A percentile compares a stretch with the other conserved stretches of the same genome.
phyloP scores from a whole-genome alignment of 2,888 invertebrate species.

The Nemotelus pantherinus region DNA sequence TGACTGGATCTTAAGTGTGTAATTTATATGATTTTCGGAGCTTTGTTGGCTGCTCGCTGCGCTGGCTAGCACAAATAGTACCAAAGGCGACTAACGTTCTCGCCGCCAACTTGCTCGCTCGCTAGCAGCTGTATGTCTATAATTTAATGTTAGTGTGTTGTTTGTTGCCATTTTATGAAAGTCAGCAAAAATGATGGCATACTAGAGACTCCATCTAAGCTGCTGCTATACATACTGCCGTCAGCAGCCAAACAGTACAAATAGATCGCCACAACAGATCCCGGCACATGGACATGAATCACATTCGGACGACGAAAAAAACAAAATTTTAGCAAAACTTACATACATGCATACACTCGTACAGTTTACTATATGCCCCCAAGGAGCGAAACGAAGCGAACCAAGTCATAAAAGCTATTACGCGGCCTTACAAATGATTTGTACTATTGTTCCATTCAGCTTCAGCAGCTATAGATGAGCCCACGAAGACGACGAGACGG shows the following conservation, averaged over 20 bases:
- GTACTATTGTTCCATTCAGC: slow-evolving; percentile 10
- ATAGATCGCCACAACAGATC: neutral
- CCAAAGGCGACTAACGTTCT: neutral
- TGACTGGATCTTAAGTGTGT: slow-evolving; percentile 2
- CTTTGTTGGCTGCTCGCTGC: too few relatives aligned
- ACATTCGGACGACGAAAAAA: slow-evolving; percentile 10
- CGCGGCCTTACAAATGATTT: slow-evolving; percentile 20
- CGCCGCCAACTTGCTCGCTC: neutral
- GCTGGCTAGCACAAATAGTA: neutral
- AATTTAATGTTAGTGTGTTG: slow-evolving; percentile 10
- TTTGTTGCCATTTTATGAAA: slow-evolving; percentile 10
- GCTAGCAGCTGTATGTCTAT: slow-evolving; percentile 11
- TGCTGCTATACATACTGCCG: too few relatives aligned
- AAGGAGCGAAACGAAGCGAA: slow-evolving; percentile 4
- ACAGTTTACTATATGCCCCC: neutral
- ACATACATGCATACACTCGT: neutral
- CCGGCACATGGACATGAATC: neutral
- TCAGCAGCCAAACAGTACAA: neutral
- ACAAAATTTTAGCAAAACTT: neutral
- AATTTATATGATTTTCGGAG: neutral
- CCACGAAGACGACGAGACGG: neutral
- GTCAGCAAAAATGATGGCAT: slow-evolving; percentile 8
- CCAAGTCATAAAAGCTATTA: slow-evolving; percentile 6
- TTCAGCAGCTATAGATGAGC: slow-evolving; percentile 7
- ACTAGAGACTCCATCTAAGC: neutral